Evolutionary conservation across 2,113 vertebrate species (phyloP).

Genomic region (Oriolus oriolus): DNA sequence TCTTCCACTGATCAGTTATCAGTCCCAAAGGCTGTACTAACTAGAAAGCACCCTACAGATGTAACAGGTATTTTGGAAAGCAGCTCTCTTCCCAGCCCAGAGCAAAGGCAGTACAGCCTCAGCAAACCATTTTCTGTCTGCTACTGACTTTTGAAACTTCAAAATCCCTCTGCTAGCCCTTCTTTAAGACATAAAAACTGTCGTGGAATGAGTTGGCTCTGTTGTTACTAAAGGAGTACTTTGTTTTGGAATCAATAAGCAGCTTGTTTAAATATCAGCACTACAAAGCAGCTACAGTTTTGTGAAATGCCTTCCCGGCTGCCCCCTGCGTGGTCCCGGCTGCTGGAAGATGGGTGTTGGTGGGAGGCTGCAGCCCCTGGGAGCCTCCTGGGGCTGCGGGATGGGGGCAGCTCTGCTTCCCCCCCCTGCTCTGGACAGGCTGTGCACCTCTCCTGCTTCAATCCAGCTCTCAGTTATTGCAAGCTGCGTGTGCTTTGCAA

Average conservation of each 20-base stretch:
- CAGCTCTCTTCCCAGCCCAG: background rate
- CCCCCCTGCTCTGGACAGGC: accelerated
- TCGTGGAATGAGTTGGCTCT: constrained; percentile 41
- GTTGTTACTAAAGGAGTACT: constrained; percentile 49
- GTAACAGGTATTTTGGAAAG: constrained; percentile 34
- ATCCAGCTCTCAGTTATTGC: background rate
- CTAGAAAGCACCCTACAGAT: background rate
- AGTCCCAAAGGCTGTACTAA: background rate
- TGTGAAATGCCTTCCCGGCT: background rate
- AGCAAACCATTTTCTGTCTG: constrained; percentile 14
- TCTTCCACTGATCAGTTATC: constrained; percentile 21
- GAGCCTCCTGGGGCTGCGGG: background rate
- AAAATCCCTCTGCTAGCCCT: constrained; percentile 42
- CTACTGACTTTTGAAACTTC: constrained; percentile 51
- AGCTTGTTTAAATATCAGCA: constrained; percentile 49
- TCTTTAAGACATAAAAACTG: constrained; percentile 53
- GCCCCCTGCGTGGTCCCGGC: background rate
- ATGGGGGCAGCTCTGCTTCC: background rate
- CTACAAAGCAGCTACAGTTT: constrained; percentile 27
- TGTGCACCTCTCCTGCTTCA: accelerated
- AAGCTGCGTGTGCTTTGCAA: accelerated
- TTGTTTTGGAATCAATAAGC: constrained; percentile 57
- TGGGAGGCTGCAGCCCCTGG: background rate
- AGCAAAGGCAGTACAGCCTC: background rate
- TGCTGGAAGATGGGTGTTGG: background rate